A percentile compares a stretch with the other conserved stretches of the same genome.
These are phyloP conservation scores for Papilio demoleus DNA, from an alignment of 2,888 invertebrate species.

Conservation along the genomic window DNA sequence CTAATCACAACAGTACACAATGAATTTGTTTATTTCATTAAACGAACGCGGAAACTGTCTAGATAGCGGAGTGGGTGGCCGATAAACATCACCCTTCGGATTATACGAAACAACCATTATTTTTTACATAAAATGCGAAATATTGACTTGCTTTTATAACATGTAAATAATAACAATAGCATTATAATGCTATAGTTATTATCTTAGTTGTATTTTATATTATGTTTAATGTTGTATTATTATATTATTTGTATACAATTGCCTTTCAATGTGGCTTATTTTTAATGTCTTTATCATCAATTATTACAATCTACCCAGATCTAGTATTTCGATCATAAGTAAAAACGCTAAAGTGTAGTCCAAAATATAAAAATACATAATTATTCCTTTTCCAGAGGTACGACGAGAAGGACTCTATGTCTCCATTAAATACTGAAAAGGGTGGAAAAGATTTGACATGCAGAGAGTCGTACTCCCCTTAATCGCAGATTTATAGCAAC, in stretches of 20 bases:
- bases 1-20: slow-evolving; percentile 80
- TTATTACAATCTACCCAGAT: no score
- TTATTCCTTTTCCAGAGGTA: neutral
- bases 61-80: slow-evolving; percentile 74
- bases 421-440: no score
- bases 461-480: neutral
- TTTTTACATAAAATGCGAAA: neutral
- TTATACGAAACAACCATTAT: slow-evolving; percentile 19
- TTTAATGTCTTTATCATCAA: no score
- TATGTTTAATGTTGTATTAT: neutral
- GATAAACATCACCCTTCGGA: slow-evolving; percentile 42
- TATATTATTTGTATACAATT: no score
- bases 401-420: no score
- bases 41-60: slow-evolving; percentile 69
- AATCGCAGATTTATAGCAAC: slow-evolving; percentile 1
- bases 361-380: no score
- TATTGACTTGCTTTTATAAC: slow-evolving; percentile 8
- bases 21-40: slow-evolving; percentile 77
- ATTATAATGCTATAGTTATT: no score
- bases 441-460: neutral
- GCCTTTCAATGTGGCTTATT: no score
- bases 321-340: neutral
- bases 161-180: no score
- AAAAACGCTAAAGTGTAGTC: neutral
- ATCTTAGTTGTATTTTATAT: neutral